These are phyloP conservation scores for Rhynchophorus ferrugineus DNA, from an alignment of 1,140 invertebrate species.

Conservation along the genomic window DNA sequence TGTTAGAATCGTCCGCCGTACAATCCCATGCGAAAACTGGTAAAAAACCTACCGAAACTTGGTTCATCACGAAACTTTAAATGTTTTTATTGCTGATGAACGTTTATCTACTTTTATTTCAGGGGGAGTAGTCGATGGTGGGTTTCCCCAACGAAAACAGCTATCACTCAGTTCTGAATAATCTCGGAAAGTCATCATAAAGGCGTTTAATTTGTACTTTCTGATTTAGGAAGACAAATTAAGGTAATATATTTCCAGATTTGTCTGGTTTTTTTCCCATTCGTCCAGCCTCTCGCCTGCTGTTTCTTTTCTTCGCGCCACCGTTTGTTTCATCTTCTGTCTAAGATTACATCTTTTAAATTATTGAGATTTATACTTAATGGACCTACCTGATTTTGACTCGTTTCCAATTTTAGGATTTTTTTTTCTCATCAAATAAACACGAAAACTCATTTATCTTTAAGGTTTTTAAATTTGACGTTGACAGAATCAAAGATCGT, in stretches of 20 bases:
- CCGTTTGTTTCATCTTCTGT: slow-evolving; percentile 11
- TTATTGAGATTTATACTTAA: slow-evolving; percentile 10
- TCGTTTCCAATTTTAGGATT: background rate
- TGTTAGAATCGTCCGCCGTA: slow-evolving; percentile 10
- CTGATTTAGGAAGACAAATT: slow-evolving; percentile 26
- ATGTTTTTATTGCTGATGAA: slow-evolving; percentile 34
- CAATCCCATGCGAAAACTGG: slow-evolving; percentile 24
- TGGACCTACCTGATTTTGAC: background rate
- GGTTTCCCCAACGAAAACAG: slow-evolving; percentile 19
- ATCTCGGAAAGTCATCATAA: slow-evolving; percentile 25
- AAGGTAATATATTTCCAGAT: slow-evolving; percentile 22
- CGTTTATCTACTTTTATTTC: slow-evolving; percentile 31
- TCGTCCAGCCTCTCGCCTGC: slow-evolving; percentile 8
- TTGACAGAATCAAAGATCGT: no score
- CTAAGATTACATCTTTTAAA: slow-evolving; percentile 15
- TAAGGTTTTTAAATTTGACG: no score
- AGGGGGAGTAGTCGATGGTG: slow-evolving; percentile 21
- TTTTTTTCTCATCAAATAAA: no score
- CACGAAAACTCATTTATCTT: no score
- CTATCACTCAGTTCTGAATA: slow-evolving; percentile 23
- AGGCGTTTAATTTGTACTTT: slow-evolving; percentile 26
- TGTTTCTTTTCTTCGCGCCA: slow-evolving; percentile 7
- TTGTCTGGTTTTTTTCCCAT: slow-evolving; percentile 19
- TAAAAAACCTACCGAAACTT: slow-evolving; percentile 30
- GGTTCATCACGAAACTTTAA: slow-evolving; percentile 29